Evolutionary conservation across 1,140 invertebrate species (phyloP), one percentile per base, ranked within the genome.

Genomic region (Episyrphus balteatus): DNA sequence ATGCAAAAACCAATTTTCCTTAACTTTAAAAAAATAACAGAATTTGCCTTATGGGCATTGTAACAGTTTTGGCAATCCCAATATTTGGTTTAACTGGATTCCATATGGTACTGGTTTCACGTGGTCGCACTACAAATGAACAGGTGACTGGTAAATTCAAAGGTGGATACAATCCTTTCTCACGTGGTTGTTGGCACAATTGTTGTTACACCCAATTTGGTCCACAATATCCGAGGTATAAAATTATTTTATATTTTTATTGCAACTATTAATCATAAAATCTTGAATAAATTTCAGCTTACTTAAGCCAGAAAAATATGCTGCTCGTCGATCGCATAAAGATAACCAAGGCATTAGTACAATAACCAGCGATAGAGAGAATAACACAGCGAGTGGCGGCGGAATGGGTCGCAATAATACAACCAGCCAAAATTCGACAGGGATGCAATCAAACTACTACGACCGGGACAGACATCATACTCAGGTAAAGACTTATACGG

Each of bases 121-220:
- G 92, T 58, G 97, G 96, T n/a, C 79, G 95, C 48, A 99, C 97
- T n/a, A 99, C 97, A 48, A 99, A 99, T 75, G 97, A 99, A 74
- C 96, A 99, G 78, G 93, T 98, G 31, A 98, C 95, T 5, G 93
- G 92, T 36, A 98, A 98, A 76, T 98, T 98, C 75, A 90, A 92
- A 67, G 91, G 91, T 44, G 92, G 92, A 19, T 92, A 90, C 68
- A 98, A 98, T 80, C 94, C 94, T 46, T 98, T 97, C 72, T 93
- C 90, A 7, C 78, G 83, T 67, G 92, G 92, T 36, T 97, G 92
- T 68, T 84, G 86, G 75, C 78, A 82, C 59, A 98, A 98, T 70
- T 96, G 92, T 71, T 92, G 88, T 69, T 92, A 92, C 70, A 87
- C 87, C 51, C 82, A 97, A 58, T 98, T 92, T 74, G 93, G 93